These are phyloP conservation scores for Agelas oroides DNA, from an alignment of 37 sponge, comb jelly and placozoan species.

Conservation along the genomic window DNA sequence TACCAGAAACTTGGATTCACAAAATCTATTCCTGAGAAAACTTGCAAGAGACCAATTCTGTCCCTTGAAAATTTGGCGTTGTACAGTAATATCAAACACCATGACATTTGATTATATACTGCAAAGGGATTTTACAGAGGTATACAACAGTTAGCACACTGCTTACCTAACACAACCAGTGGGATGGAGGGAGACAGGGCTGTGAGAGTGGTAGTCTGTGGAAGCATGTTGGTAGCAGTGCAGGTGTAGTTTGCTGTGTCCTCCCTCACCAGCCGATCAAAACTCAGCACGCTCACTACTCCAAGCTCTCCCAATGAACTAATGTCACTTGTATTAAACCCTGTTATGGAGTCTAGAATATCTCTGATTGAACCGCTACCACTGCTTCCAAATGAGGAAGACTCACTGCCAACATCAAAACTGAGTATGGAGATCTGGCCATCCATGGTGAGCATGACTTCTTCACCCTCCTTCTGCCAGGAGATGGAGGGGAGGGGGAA, in stretches of 20 bases:
- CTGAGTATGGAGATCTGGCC: neutral
- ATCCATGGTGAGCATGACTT: neutral
- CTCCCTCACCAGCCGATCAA: slow-evolving; percentile 36
- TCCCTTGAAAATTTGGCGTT: no score
- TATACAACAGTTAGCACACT: no score
- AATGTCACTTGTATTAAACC: neutral
- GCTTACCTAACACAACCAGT: slow-evolving; percentile 60
- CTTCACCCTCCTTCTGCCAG: slow-evolving; percentile 53
- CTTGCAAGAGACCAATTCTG: no score
- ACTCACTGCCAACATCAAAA: no score
- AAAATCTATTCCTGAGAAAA: no score
- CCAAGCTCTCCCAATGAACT: slow-evolving; percentile 25
- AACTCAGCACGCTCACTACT: slow-evolving; percentile 42
- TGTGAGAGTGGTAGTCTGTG: slow-evolving; percentile 21
- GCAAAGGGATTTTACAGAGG: no score
- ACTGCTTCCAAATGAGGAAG: no score
- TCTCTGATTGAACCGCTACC: no score
- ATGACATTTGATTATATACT: no score
- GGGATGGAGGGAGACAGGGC: slow-evolving; percentile 18
- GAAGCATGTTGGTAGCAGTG: slow-evolving; percentile 38
- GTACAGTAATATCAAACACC: no score
- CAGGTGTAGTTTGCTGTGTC: slow-evolving; percentile 82
- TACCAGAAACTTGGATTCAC: no score
- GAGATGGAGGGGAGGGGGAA: slow-evolving; percentile 53
- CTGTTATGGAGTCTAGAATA: neutral